Conservation (phyloP, 2,113 vertebrate species). For the Vireo altiloquus region DNA sequence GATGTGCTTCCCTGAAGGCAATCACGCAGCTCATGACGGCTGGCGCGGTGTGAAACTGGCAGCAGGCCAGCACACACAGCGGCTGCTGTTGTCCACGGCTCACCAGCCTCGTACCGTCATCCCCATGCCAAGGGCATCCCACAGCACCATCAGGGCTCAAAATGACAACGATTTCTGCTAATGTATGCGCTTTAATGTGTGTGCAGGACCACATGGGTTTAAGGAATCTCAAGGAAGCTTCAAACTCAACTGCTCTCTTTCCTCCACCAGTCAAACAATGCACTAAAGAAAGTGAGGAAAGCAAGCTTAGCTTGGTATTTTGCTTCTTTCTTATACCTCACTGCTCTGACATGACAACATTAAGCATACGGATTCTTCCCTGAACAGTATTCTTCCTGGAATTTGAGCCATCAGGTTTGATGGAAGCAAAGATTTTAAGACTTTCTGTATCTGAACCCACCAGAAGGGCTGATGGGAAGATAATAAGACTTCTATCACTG, state of each 20-base stretch:
- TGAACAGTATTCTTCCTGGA: neutral
- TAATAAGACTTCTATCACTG: neutral
- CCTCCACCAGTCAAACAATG: neutral
- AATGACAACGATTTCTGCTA: neutral
- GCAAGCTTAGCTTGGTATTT: neutral
- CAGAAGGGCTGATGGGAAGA: neutral
- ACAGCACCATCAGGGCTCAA: fast-evolving
- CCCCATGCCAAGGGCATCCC: neutral
- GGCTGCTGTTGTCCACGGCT: neutral
- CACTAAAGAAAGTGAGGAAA: neutral
- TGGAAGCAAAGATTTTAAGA: neutral
- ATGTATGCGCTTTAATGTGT: neutral
- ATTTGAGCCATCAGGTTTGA: neutral
- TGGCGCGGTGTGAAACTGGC: neutral
- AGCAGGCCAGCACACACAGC: neutral
- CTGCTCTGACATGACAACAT: neutral
- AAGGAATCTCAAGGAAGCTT: neutral
- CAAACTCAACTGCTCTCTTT: neutral
- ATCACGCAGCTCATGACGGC: fast-evolving
- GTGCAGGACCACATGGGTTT: neutral
- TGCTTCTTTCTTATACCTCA: neutral
- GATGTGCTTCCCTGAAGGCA: neutral
- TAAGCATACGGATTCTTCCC: neutral
- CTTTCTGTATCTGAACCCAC: neutral
- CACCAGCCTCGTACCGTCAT: neutral